Evolutionary conservation across 2,113 vertebrate species (phyloP).

Genomic region (Oenanthe oenanthe): DNA sequence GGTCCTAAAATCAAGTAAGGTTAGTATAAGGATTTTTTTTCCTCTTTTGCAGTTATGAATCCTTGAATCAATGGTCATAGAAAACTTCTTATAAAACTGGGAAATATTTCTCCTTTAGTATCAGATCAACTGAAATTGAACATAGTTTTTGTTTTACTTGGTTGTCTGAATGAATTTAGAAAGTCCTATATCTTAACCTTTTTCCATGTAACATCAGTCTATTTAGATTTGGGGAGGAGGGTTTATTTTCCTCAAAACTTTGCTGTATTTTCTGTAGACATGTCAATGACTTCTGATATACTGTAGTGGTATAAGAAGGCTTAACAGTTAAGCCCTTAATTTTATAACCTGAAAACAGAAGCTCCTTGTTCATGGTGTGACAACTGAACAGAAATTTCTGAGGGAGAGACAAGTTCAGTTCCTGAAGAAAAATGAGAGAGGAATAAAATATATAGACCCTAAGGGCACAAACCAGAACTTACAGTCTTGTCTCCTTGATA

Average conservation of each 20-base stretch:
- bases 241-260: neutral
- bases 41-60: neutral
- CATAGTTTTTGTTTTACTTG: neutral
- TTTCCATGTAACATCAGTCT: neutral
- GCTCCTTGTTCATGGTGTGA: neutral
- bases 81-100: neutral
- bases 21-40: slow-evolving; percentile 59
- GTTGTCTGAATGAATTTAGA: neutral
- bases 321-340: neutral
- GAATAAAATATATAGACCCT: neutral
- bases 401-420: neutral
- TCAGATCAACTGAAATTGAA: neutral
- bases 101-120: neutral
- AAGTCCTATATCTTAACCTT: neutral
- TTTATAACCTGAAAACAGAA: neutral
- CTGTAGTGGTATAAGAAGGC: neutral
- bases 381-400: neutral
- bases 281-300: neutral
- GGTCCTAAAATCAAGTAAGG: slow-evolving; percentile 97
- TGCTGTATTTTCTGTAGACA: neutral
- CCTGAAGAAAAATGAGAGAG: neutral
- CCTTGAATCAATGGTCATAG: neutral
- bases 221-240: neutral
- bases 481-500: neutral
- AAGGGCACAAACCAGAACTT: neutral